Conservation (phyloP, 2,797 vertebrate species). For the Acipenser oxyrinchus region DNA sequence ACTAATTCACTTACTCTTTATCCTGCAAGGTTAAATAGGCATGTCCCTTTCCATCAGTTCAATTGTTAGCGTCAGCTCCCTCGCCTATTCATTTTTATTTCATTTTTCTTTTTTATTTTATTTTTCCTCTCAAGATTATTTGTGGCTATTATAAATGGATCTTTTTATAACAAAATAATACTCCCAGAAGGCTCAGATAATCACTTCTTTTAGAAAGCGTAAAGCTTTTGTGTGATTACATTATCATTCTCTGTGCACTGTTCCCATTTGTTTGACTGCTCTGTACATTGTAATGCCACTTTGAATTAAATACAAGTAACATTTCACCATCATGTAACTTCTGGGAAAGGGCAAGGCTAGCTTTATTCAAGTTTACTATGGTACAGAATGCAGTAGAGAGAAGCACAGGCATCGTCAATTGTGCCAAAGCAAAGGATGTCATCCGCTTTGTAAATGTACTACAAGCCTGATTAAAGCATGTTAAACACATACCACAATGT, state of each 20-base stretch:
- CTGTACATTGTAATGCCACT: slow-evolving; percentile 1
- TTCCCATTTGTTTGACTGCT: background rate
- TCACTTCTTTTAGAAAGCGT: slow-evolving; percentile 3
- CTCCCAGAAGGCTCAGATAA: slow-evolving; percentile 3
- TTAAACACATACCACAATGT: too few species aligned
- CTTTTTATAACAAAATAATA: slow-evolving; percentile 9
- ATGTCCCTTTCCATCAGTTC: slow-evolving; percentile 5
- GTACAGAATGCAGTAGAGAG: background rate
- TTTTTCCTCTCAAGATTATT: slow-evolving; percentile 8
- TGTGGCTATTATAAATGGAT: slow-evolving; percentile 7
- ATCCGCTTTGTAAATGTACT: too few species aligned
- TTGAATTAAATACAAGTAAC: slow-evolving; percentile 10
- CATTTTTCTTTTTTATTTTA: background rate
- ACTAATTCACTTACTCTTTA: background rate
- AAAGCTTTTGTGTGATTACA: slow-evolving; percentile 9
- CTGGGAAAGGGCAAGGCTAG: slow-evolving; percentile 16
- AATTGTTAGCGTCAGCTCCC: slow-evolving; percentile 12
- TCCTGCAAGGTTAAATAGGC: slow-evolving; percentile 5
- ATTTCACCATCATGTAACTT: slow-evolving; percentile 7
- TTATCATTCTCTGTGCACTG: background rate
- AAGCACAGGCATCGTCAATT: background rate
- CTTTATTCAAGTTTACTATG: background rate
- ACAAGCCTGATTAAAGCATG: too few species aligned
- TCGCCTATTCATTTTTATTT: slow-evolving; percentile 5
- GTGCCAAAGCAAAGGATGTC: background rate